Evolutionary conservation across 2,113 vertebrate species (phyloP).

Genomic region (Colinus virginianus): DNA sequence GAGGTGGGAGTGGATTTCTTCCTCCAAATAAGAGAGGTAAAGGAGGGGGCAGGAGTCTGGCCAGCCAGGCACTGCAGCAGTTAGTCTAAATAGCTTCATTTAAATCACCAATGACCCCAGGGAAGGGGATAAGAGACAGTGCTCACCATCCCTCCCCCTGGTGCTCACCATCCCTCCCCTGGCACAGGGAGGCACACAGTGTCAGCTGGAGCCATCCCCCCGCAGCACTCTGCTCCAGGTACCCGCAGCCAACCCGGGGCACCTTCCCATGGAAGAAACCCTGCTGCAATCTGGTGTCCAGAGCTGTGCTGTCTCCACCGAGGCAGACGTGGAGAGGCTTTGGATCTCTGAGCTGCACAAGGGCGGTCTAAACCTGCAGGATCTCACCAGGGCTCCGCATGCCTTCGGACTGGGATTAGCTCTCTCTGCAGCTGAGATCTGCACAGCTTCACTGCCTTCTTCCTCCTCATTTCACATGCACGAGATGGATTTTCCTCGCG

Average conservation of each 20-base stretch:
- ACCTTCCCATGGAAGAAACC: neutral
- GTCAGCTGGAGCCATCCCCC: neutral
- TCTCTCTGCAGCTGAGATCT: slow-evolving; percentile 9
- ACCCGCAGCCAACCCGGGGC: neutral
- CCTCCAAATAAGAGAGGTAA: neutral
- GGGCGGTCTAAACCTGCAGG: slow-evolving; percentile 3
- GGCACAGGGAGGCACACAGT: neutral
- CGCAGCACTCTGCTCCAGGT: neutral
- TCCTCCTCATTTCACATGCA: slow-evolving; percentile 52
- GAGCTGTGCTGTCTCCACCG: accelerated
- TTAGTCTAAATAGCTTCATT: neutral
- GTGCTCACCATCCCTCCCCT: neutral
- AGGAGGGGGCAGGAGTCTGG: neutral
- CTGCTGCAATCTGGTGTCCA: neutral
- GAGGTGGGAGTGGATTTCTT: neutral
- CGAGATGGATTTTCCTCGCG: slow-evolving; percentile 34
- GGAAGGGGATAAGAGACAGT: neutral
- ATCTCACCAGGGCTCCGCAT: neutral
- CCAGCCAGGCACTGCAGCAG: neutral
- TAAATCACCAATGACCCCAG: neutral
- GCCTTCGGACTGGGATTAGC: slow-evolving; percentile 21
- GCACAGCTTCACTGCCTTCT: slow-evolving; percentile 28
- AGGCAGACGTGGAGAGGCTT: neutral
- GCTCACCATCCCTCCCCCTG: neutral
- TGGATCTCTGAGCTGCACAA: neutral